Evolutionary conservation across 2,113 vertebrate species (phyloP).

Genomic region (Callorhinus ursinus): DNA sequence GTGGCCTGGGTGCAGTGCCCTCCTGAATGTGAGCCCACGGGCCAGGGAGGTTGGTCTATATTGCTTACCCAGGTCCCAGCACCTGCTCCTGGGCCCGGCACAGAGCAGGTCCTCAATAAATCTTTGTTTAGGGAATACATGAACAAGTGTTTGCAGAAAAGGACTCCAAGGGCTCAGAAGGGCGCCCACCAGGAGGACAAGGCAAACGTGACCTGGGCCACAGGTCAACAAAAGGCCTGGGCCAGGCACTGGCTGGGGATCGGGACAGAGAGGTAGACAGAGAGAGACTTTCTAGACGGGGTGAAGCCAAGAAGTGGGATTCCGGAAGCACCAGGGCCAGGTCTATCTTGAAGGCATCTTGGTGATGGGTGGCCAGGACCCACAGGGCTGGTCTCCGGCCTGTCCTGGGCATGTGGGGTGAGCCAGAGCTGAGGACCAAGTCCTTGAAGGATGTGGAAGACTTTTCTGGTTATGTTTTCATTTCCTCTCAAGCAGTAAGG

Average conservation of each 20-base stretch:
- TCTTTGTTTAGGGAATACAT: background rate
- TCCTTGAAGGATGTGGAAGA: background rate
- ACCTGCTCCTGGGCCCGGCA: background rate
- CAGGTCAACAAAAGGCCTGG: background rate
- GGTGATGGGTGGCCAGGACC: background rate
- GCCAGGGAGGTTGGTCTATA: background rate
- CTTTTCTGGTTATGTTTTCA: background rate
- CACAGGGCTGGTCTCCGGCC: background rate
- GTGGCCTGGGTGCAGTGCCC: fast-evolving
- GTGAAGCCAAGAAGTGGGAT: background rate
- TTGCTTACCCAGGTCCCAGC: background rate
- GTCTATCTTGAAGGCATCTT: background rate
- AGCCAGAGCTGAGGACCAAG: background rate
- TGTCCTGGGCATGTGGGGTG: background rate
- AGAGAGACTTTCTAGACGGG: background rate
- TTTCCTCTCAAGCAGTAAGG: background rate
- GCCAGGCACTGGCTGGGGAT: background rate
- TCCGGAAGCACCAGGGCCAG: background rate
- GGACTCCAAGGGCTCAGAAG: background rate
- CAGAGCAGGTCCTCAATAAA: background rate
- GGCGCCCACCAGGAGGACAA: background rate
- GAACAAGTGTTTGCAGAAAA: background rate
- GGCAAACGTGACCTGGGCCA: background rate
- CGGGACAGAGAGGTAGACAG: background rate
- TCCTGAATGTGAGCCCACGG: fast-evolving